Percentiles rank a stretch among this genome's conserved stretches.
Evolutionary conservation across 2,797 vertebrate species (phyloP).

Genomic region (Octomys mimax): DNA sequence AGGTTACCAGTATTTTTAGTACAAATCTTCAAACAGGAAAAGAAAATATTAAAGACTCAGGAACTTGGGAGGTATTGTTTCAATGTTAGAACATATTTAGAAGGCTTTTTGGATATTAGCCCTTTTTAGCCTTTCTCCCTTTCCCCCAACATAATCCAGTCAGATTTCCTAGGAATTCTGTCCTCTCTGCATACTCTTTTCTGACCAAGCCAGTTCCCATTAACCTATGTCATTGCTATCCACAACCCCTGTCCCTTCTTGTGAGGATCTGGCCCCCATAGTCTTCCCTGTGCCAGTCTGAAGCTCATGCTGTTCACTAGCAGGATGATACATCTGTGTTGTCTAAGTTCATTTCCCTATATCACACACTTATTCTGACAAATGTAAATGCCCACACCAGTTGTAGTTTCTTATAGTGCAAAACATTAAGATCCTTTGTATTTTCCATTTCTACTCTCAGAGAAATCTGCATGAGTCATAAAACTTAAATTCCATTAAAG

Average conservation of each 20-base stretch:
- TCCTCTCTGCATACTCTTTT: neutral
- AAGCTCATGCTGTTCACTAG: rapidly evolving
- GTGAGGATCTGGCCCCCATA: neutral
- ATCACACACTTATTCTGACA: neutral
- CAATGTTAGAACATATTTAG: neutral
- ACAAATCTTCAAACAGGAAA: neutral
- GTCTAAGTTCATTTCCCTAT: neutral
- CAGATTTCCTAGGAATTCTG: neutral
- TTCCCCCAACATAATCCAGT: neutral
- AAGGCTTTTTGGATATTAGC: neutral
- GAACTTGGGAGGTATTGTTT: neutral
- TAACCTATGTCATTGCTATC: neutral
- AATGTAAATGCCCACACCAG: neutral
- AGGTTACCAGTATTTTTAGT: neutral
- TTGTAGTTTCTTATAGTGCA: neutral
- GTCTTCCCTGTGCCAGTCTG: neutral
- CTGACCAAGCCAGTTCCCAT: neutral
- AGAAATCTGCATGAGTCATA: neutral
- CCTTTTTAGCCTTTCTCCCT: neutral
- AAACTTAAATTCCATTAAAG: constrained; percentile 4
- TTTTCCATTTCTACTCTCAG: constrained; percentile 13
- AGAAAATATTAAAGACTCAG: neutral
- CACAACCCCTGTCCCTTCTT: neutral
- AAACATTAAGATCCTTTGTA: neutral
- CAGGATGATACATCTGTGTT: neutral